These are phyloP conservation scores for Gastracanthus pulcherrimus DNA, from an alignment of 2,888 invertebrate species.

Conservation along the genomic window DNA sequence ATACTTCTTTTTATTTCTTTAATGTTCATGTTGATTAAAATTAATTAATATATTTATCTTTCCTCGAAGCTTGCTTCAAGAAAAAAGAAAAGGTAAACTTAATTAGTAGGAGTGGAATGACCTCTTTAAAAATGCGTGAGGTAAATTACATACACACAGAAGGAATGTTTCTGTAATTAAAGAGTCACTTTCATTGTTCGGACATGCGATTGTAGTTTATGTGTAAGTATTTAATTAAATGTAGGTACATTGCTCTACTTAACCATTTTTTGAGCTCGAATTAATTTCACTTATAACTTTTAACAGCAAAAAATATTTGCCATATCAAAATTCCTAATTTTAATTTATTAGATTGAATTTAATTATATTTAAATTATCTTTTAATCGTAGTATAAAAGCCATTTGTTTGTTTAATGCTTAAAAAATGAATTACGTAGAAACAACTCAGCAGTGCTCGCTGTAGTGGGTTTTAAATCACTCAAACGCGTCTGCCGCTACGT, in stretches of 20 bases:
- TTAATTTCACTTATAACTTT: not conserved
- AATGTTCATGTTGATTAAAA: no score
- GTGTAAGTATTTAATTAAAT: not conserved
- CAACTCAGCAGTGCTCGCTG: no score
- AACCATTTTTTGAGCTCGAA: not conserved
- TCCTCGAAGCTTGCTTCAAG: no score
- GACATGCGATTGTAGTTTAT: not conserved
- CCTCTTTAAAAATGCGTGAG: slow-evolving; percentile 22
- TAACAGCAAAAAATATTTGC: not conserved
- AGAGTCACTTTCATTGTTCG: not conserved
- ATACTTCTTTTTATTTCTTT: no score
- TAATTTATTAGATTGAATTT: no score
- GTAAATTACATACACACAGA: slow-evolving; percentile 15
- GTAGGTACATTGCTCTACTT: not conserved
- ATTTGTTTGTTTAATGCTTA: no score
- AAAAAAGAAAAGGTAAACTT: no score
- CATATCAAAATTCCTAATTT: no score
- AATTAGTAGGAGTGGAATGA: slow-evolving; percentile 21
- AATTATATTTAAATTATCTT: not conserved
- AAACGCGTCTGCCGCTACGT: not conserved
- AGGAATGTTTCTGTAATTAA: slow-evolving; percentile 1
- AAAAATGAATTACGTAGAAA: no score
- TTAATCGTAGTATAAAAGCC: not conserved
- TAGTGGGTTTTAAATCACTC: no score
- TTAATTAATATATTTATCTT: no score